Base-by-base conservation (phyloP, 2,113 vertebrate species). In the Anolis carolinensis region DNA sequence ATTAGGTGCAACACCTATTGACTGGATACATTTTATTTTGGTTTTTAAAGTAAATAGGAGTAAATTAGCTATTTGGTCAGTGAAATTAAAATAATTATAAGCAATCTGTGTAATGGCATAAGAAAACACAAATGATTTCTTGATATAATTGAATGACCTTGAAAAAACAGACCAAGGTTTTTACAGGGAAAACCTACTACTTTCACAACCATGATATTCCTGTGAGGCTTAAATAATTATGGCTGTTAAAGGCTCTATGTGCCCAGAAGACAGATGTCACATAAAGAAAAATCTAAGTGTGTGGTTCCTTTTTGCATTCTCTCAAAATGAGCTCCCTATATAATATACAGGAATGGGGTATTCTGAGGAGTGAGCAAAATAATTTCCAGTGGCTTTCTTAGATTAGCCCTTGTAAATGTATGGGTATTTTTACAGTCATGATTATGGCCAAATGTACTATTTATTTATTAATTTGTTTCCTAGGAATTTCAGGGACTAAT, bases 341-440 rank as follows among this genome's bases (percentile, higher is more conserved):
- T 76, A 77, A 50, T 0, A 4, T 62, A 85, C 84, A 90, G 75
- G 88, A 90, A 93, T 89, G 90, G 88, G 84, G 89, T 75, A 59
- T 82, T 36, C 90, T 92, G 90, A 87, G 39, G 73, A 80, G 30
- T 32, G 36, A 78, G 88, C 79, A 81, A 0, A 0, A 39, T 87
- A 73, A 30, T 85, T 90, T 85, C 39, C 32, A 0, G 34, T 39
- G 59, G 76, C 36, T 0, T 83, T 71, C 79, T 80, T 86, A 83
- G 89, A 83, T 90, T 77, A 82, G 81, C 84, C 39, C 85, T 85
- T 78, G 87, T 55, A 89, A 52, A 44, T 59, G 55, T n/a, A 72
- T 91, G 92, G 89, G 62, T 84, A 90, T 78, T 50, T 94, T 87
- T 79, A 86, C 86, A 76, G n/a, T 20, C 18, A 21, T 67, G 18